These are phyloP conservation scores for Plestiodon gilberti DNA, from an alignment of 2,113 vertebrate genomes.

Conservation along the genomic window DNA sequence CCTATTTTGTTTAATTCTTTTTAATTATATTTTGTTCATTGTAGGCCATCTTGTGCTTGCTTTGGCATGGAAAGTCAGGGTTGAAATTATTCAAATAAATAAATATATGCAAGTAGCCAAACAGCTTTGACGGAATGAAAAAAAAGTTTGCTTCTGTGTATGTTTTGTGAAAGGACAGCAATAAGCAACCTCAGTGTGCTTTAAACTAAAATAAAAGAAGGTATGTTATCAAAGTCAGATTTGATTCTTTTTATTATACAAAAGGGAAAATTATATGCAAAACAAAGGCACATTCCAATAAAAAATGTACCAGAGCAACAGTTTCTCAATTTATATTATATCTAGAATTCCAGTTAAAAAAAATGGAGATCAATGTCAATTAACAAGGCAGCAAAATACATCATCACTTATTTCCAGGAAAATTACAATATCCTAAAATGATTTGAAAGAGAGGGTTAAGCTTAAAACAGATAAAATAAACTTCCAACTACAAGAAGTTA, in stretches of 20 bases:
- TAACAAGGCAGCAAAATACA: background rate
- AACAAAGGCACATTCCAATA: background rate
- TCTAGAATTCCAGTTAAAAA: background rate
- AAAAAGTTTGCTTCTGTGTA: background rate
- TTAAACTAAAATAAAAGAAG: background rate
- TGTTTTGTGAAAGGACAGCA: background rate
- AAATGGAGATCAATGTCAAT: background rate
- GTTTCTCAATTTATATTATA: background rate
- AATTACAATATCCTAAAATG: background rate
- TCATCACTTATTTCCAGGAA: background rate
- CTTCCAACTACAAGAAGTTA: conserved; percentile 2
- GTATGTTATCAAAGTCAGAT: background rate
- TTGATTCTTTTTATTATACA: background rate
- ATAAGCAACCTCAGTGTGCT: background rate
- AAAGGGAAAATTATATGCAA: background rate
- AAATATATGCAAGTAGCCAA: too few relatives aligned
- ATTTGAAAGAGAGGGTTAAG: background rate
- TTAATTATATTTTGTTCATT: too few relatives aligned
- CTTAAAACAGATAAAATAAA: conserved; percentile 8
- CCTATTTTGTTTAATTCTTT: too few relatives aligned
- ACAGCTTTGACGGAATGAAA: too few relatives aligned
- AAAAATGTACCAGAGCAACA: background rate
- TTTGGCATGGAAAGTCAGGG: too few relatives aligned
- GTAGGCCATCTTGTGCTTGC: too few relatives aligned
- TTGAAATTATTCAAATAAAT: too few relatives aligned